Base-by-base conservation (phyloP, 2,797 vertebrate genomes). In the Bufotes viridis region DNA sequence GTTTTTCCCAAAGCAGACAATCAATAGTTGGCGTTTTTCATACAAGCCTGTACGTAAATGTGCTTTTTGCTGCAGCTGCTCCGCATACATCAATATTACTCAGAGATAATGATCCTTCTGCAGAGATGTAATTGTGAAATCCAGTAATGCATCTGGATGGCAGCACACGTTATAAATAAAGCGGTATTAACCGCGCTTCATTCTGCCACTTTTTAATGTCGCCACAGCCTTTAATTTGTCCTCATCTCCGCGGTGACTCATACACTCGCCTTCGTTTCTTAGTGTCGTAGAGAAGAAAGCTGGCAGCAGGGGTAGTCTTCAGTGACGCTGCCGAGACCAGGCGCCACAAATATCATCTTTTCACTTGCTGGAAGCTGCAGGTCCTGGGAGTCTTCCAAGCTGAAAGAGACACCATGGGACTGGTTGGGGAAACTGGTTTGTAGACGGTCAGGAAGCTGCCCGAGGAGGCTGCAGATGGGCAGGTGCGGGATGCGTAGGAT, bases 11-110 rank as follows among this genome's bases (percentile, higher is more conserved):
- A 60, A 88, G 29, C 53, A 29, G 51, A 29, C 26, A 84, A 88
- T 88, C 87, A 74, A 88, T 88, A 81, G 13, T 55, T 7, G 69
- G 3, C 26, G 63, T 80, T 51, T 72, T 72, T 84, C 65, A 58
- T 78, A 17, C 63, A n/a, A 22, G 22, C 24, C 51, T 7, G 14
- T 22, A 42, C 57, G 4, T 18, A 69, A 51, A 80, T 57, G 53
- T 61, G 81, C 87, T 78, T n/a, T 53, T 60, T 81, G 85, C 78
- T 63, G 67, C 18, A 42, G 85, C 74, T 78, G 74, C 26, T 79
- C 34, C 12, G 29, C 17, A 12, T 67, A 42, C 60, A 87, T 82
- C 63, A 87, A 75, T 76, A 83, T 87, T 87, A 49, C 60, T 78
- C 53, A 4, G 74, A 84, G 75, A 84, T 85, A 72, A 85, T 81